Base-by-base conservation (phyloP, 2,888 invertebrate species). In the Aporophyla lueneburgensis region DNA sequence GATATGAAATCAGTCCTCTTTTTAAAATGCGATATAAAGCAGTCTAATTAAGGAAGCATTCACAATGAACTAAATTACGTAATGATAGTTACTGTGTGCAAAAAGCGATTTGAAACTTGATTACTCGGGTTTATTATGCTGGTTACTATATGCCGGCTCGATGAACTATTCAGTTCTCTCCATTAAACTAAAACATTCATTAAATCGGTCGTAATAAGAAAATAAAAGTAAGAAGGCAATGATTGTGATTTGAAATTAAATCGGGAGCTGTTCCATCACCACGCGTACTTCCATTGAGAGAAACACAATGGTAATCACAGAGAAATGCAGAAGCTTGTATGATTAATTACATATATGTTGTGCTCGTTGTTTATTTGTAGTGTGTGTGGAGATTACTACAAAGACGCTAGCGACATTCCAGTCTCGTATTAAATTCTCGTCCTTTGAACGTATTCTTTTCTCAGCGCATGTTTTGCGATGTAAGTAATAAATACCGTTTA, bases 261-360 rank as follows among this genome's bases (percentile, higher is more conserved):
- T 93, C 93, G 91, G 92, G 90, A 92, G 92, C 92, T 88, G 86
- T 84, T 89, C 91, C 93, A 92, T 93, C 91, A 91, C 80, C 78
- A 65, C 58, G 81, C 83, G 81, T 75, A 74, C 83, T 79, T 86
- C 88, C 92, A 92, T 93, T 92, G 90, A 93, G 90, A 90, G 89
- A 91, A 90, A 91, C 87, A 92, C 92, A 94, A 93, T 94, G 85
- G 92, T 93, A 93, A 94, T 95, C 93, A 93, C 87, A 87, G 88
- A 92, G 89, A 90, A 91, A 92, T 90, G 91, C 92, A 92, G 91
- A 90, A 91, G 92, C 92, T 88, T 77, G 88, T 90, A 92, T 94
- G 94, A 94, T 95, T 95, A 94, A 95, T 95, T 91, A 91, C 90
- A 82, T 78, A 80, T 81, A 63, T 84, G 76, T 71, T 87, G 75